Percentiles rank a stretch among this genome's conserved stretches.
Evolutionary conservation across 2,888 invertebrate genomes (phyloP).

Genomic region (Bibio marci): DNA sequence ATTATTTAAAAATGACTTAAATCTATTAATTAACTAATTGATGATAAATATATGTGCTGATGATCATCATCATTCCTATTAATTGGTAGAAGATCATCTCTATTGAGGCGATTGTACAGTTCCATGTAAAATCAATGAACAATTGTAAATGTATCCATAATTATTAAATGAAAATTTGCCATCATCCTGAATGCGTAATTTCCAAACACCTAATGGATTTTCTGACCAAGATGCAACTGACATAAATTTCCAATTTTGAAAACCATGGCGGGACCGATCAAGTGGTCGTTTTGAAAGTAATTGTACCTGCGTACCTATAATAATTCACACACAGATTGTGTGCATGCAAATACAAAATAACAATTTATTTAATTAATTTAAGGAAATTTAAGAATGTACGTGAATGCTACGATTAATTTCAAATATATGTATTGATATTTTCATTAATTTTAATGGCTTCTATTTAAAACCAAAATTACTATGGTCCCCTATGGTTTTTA

Average conservation of each 20-base stretch:
- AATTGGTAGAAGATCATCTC: too few relatives aligned
- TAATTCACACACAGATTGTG: too few relatives aligned
- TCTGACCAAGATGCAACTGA: conserved; percentile 89
- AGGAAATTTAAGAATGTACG: conserved; percentile 58
- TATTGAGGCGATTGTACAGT: neutral
- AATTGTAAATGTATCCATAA: neutral
- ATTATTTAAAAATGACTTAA: too few relatives aligned
- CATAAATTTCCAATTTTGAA: conserved; percentile 65
- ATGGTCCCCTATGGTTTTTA: too few relatives aligned
- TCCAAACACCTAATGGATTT: conserved; percentile 53
- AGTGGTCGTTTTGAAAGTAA: conserved; percentile 50
- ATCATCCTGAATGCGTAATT: conserved; percentile 28
- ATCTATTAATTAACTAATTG: too few relatives aligned
- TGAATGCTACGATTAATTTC: too few relatives aligned
- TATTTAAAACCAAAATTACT: too few relatives aligned
- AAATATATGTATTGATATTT: too few relatives aligned
- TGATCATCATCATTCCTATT: too few relatives aligned
- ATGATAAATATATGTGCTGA: too few relatives aligned
- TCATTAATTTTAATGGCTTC: too few relatives aligned
- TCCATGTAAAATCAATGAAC: neutral
- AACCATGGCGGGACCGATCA: conserved; percentile 55
- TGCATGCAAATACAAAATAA: too few relatives aligned
- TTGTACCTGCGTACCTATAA: conserved; percentile 48
- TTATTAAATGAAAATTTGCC: neutral
- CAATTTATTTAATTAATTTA: conserved; percentile 31